Evolutionary conservation across 2,888 invertebrate species (phyloP).

Genomic region (Drosophila parthenogenetica): DNA sequence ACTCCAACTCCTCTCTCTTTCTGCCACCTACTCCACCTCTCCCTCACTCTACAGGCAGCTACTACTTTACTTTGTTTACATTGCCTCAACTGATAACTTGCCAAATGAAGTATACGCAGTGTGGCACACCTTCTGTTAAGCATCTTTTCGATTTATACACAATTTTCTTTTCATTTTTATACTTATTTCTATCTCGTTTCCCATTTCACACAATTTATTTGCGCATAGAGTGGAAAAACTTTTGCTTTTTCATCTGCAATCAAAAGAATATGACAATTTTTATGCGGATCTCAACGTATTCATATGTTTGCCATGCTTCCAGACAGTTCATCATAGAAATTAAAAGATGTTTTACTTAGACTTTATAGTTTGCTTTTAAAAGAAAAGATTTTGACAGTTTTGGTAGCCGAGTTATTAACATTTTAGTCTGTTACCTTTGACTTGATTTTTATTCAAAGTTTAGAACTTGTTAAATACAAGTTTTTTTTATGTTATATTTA

Average conservation of each 20-base stretch:
- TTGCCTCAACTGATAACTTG: constrained; percentile 38
- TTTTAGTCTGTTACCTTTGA: too few species aligned
- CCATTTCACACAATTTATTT: constrained; percentile 10
- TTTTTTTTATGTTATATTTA: too few species aligned
- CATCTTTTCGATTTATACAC: constrained; percentile 14
- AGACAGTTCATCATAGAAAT: not conserved
- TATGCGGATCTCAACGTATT: not conserved
- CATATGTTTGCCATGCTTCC: not conserved
- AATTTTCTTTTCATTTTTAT: not conserved
- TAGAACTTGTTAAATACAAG: too few species aligned
- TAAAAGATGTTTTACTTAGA: not conserved
- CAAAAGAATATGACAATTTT: constrained; percentile 4
- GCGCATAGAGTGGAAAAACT: constrained; percentile 1
- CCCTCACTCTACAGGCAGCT: constrained; percentile 3
- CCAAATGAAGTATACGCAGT: constrained; percentile 42
- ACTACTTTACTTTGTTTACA: constrained; percentile 25
- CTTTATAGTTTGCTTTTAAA: not conserved
- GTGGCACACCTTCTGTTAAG: constrained; percentile 28
- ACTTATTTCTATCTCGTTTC: not conserved
- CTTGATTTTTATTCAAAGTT: too few species aligned
- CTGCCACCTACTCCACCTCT: constrained; percentile 9
- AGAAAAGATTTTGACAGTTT: not conserved
- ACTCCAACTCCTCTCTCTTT: not conserved
- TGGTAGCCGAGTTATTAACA: not conserved
- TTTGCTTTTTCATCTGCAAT: constrained; percentile 1